Conservation (phyloP, 2,888 invertebrate species). For the Punctoribates punctum region DNA sequence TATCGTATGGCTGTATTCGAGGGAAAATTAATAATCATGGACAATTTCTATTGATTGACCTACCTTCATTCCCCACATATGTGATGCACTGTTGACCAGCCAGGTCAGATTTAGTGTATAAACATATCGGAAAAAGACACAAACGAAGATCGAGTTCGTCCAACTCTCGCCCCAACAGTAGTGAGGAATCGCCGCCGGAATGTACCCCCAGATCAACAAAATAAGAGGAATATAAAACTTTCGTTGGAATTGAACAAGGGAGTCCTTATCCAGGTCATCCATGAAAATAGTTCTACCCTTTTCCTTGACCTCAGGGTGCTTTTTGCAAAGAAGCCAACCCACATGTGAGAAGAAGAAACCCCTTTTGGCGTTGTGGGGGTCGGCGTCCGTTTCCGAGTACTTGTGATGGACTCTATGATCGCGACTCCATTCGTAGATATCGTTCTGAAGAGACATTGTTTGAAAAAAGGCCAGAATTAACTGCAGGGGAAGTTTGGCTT, state of each 20-base stretch:
- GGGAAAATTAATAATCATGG: neutral
- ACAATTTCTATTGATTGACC: slow-evolving; percentile 43
- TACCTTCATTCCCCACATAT: slow-evolving; percentile 56
- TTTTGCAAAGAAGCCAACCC: slow-evolving; percentile 58
- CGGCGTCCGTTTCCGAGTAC: slow-evolving; percentile 54
- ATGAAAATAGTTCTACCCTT: slow-evolving; percentile 56
- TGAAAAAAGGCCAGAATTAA: slow-evolving; percentile 73
- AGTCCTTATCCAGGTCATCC: slow-evolving; percentile 56
- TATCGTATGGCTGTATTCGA: slow-evolving; percentile 58
- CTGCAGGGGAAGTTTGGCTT: slow-evolving; percentile 78
- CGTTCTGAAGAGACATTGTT: slow-evolving; percentile 81
- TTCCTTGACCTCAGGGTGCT: slow-evolving; percentile 57
- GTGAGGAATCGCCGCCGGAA: slow-evolving; percentile 56
- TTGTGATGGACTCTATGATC: slow-evolving; percentile 55
- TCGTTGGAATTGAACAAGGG: slow-evolving; percentile 56
- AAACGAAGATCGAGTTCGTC: slow-evolving; percentile 53
- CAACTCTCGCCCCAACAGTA: slow-evolving; percentile 56
- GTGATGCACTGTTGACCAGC: slow-evolving; percentile 58
- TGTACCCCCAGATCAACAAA: slow-evolving; percentile 54
- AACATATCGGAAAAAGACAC: slow-evolving; percentile 55
- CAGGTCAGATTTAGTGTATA: slow-evolving; percentile 58
- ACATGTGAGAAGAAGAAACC: slow-evolving; percentile 60
- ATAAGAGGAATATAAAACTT: slow-evolving; percentile 55
- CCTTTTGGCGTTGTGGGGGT: slow-evolving; percentile 54
- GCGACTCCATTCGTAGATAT: slow-evolving; percentile 53